Evolutionary conservation across 2,113 vertebrate species (phyloP), one percentile per base, ranked within the genome.

Genomic region (Chloropsis cyanopogon): DNA sequence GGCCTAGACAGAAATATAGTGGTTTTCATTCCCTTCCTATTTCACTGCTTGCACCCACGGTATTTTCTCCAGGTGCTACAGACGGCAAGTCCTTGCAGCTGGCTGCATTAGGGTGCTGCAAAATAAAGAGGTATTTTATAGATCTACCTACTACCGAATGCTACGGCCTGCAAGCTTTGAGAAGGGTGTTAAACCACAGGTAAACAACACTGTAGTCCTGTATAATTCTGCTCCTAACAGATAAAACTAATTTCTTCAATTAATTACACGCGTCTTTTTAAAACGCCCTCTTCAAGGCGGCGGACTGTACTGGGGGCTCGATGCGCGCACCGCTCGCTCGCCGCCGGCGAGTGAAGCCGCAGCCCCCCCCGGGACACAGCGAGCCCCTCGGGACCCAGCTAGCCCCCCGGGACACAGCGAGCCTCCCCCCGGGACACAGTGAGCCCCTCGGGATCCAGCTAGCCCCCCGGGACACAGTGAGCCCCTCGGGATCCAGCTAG

Each of bases 191-290:
- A 31, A 57, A 19, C 28, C 18, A 17, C 26, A 21, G 22, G 7
- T 17, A 28, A 46, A 8, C 49, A 28, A 39, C 9, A 4, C 11
- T 2, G 23, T 2, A 9, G 18, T 0, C 10, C 14, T 14, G 6
- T 0, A 6, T 2, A 41, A 46, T 1, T 31, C 18, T 8, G 23
- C 29, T 35, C 10, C 29, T 2, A 56, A 21, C 3, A 41, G 8
- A 25, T 3, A 18, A 22, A 69, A 49, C 6, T 16, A 1, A 4
- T 68, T 13, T n/a, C 14, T 29, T 31, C 10, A 37, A 21, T 2
- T 21, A 10, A 3, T 24, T 4, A 8, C 12, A 3, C 0, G 0
- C 3, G 0, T 5, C 8, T 17, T 26, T 59, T 25, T 9, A 4
- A 10, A 44, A 47, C 11, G 11, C 53, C 25, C 31, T 29, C 64